phyloP scores from a whole-genome alignment of 2,797 vertebrate species.

The Oreonectes daqikongensis region DNA sequence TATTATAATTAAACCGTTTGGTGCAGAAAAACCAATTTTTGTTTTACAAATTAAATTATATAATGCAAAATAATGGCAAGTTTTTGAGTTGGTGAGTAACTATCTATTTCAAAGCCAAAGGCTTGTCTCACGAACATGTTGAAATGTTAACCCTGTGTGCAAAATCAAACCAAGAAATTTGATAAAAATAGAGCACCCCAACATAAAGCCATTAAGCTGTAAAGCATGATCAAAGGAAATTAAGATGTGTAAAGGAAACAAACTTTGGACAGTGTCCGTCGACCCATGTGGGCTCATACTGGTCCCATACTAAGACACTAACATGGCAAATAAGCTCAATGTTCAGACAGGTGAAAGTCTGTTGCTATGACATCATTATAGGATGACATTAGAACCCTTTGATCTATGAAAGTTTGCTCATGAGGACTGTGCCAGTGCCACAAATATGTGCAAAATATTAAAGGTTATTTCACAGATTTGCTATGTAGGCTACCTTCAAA shows the following conservation, averaged over 20 bases:
- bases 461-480: background rate
- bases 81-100: background rate
- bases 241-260: too few relatives aligned
- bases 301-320: conserved; percentile 32
- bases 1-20: too few relatives aligned
- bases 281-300: conserved; percentile 1
- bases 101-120: background rate
- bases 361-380: conserved; percentile 19
- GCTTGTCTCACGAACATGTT: background rate
- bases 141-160: background rate
- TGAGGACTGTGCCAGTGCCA: too few relatives aligned
- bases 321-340: conserved; percentile 22
- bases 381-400: background rate
- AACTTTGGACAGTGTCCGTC: background rate
- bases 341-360: conserved; percentile 1
- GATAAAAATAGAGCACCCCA: background rate
- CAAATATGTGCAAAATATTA: background rate
- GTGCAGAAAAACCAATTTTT: too few relatives aligned
- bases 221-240: background rate
- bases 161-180: background rate
- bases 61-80: background rate
- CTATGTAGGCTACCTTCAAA: conserved; percentile 84
- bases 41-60: background rate
- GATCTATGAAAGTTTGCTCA: background rate
- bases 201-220: background rate